Evolutionary conservation across 2,113 vertebrate species (phyloP).

Genomic region (Rhagologus leucostigma): DNA sequence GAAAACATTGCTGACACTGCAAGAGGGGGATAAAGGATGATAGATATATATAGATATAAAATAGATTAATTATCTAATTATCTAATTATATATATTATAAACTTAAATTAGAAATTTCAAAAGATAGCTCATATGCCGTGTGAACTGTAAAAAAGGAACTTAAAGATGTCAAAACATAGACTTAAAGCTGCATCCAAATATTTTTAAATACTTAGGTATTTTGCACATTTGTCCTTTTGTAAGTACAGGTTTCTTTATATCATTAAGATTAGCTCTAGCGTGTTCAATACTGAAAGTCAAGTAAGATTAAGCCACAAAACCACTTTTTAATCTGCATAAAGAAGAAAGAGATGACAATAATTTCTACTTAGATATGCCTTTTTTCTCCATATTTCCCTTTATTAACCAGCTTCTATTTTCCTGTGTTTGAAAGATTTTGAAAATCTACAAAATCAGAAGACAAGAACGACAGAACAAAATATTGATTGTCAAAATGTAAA

Average conservation of each 20-base stretch:
- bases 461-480: background rate
- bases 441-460: background rate
- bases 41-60: background rate
- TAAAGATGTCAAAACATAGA: background rate
- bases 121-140: background rate
- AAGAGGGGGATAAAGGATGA: background rate
- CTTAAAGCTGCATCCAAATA: background rate
- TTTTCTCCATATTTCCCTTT: background rate
- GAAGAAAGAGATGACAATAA: background rate
- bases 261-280: background rate
- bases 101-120: background rate
- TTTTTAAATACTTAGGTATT: background rate
- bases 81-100: background rate
- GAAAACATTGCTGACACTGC: background rate
- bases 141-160: background rate
- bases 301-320: background rate
- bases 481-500: background rate
- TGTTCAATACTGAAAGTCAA: background rate
- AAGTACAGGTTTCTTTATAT: background rate
- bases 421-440: background rate
- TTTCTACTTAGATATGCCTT: background rate
- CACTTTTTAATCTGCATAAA: background rate
- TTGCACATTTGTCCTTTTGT: background rate
- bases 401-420: background rate
- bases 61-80: background rate